Evolutionary conservation across 1,140 invertebrate species (phyloP), one percentile per base, ranked within the genome.

Genomic region (Macrostomum lignano): DNA sequence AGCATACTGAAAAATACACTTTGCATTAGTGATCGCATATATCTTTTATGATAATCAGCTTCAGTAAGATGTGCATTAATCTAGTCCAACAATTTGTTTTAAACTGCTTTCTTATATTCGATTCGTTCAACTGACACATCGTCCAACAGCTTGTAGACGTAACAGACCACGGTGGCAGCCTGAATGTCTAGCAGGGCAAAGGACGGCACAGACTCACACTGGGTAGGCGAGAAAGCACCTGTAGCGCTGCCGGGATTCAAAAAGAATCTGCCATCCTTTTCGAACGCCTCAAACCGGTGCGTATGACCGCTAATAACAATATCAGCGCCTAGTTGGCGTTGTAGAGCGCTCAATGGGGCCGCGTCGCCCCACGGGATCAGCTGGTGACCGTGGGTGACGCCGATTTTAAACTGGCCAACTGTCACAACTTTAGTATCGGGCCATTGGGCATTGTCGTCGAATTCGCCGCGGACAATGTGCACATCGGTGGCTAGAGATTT

Each of bases 141-240:
- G 15, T 75, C 77, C 31, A 94, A 71, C 21, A 96, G 61, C 59
- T 93, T 82, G 59, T 98, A 98, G 1, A 96, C 77, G 57, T 98
- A 98, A 6, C 81, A 88, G 4, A 93, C 81, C 35, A 98, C 82
- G 15, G 78, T 86, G 3, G 77, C 72, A 48, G 81, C 82, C 55
- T 96, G 86, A 42, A 98, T 94, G 52, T 98, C 88, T 73, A 98
- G 81, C 19, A 98, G 61, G 7, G 93, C 82, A 62, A 98, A 98
- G 2, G 88, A 96, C 33, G 91, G 81, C 39, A 32, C 10, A 15
- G n/a, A 6, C 33, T 41, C 38, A 82, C 72, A 73, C 45, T 84
- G 77, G 29, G 88, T 54, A 15, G 82, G 71, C 65, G 73, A 81
- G 46, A 82, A 96, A 11, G 91, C 82, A 25, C 91, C 91, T 36